These are phyloP conservation scores for Cloeon dipterum DNA, from an alignment of 2,888 invertebrate species.

Conservation along the genomic window DNA sequence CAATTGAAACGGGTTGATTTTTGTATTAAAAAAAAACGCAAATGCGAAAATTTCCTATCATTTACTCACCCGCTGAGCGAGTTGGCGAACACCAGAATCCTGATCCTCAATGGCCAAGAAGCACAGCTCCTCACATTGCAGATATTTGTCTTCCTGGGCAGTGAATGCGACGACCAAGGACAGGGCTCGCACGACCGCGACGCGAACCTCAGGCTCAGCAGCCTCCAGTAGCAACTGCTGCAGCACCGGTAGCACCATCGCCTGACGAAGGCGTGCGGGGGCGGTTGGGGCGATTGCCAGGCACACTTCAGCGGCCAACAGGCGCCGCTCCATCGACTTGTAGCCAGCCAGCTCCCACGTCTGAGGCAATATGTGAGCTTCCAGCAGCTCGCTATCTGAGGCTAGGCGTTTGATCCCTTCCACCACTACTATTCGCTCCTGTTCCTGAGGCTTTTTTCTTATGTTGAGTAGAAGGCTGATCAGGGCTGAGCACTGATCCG, in stretches of 20 bases:
- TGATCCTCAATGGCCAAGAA: neutral
- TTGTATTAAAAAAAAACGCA: too few relatives aligned
- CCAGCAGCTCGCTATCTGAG: neutral
- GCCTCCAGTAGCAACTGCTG: neutral
- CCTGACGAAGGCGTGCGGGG: neutral
- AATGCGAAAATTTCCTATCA: too few relatives aligned
- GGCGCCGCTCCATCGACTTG: constrained; percentile 36
- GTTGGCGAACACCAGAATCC: neutral
- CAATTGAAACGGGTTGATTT: too few relatives aligned
- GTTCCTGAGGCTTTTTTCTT: constrained; percentile 41
- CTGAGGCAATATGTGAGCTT: neutral
- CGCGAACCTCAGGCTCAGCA: neutral
- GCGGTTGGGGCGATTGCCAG: constrained; percentile 31
- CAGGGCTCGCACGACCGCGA: neutral
- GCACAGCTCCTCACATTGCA: neutral
- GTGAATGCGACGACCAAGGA: neutral
- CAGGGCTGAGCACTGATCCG: constrained; percentile 32
- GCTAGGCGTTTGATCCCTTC: neutral
- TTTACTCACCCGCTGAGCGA: too few relatives aligned
- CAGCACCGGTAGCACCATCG: neutral
- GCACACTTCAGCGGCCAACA: constrained; percentile 44
- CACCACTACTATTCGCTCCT: constrained; percentile 24
- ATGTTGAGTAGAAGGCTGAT: constrained; percentile 42
- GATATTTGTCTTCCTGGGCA: neutral
- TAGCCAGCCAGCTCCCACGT: constrained; percentile 46